These are phyloP conservation scores for Zalophus californianus DNA, from an alignment of 2,797 vertebrate genomes.

Conservation along the genomic window DNA sequence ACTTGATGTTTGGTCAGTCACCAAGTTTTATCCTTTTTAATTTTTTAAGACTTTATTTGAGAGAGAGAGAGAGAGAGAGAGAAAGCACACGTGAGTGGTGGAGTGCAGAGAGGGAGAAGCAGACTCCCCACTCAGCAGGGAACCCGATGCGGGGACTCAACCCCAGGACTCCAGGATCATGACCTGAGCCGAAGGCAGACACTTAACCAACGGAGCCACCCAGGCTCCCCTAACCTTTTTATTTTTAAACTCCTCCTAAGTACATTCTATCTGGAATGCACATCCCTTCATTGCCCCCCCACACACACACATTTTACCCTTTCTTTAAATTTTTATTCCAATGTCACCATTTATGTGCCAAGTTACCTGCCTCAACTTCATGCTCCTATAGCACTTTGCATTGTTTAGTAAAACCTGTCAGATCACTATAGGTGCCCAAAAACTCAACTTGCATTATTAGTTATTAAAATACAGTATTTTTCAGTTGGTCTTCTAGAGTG, in stretches of 20 bases:
- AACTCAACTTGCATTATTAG: background rate
- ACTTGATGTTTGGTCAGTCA: background rate
- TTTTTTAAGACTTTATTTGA: background rate
- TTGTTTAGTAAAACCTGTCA: background rate
- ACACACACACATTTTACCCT: background rate
- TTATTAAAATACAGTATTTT: background rate
- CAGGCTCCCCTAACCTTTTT: background rate
- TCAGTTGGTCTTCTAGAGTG: background rate
- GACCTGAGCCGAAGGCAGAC: background rate
- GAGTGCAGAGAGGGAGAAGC: background rate
- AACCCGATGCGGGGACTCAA: background rate
- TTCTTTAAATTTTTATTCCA: background rate
- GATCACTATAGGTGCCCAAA: background rate
- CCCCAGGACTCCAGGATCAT: background rate
- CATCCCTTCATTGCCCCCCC: background rate
- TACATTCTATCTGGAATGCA: background rate
- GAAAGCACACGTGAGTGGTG: background rate
- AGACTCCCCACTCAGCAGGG: background rate
- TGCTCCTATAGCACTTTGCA: background rate
- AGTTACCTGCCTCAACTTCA: background rate
- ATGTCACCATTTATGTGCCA: background rate
- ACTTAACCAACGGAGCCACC: background rate
- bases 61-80: background rate
- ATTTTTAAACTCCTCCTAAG: background rate
- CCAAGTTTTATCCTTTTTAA: background rate